Conservation (phyloP, 2,113 vertebrate species). For the Tympanuchus pallidicinctus region DNA sequence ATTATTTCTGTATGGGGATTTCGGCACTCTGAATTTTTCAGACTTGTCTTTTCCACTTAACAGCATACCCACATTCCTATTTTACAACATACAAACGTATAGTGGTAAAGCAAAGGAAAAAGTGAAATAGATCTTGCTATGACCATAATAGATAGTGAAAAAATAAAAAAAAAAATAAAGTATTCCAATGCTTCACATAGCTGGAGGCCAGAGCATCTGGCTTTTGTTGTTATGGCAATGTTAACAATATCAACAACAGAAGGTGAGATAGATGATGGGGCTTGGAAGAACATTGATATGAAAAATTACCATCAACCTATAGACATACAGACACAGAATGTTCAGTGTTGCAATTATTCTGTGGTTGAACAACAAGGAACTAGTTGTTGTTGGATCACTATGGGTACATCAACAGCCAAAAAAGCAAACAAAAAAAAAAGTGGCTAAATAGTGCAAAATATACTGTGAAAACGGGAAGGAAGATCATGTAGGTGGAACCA, state of each 20-base stretch:
- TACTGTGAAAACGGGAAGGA: constrained; percentile 70
- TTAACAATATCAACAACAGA: neutral
- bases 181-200: neutral
- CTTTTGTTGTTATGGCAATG: neutral
- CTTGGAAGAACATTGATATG: neutral
- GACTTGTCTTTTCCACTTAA: constrained; percentile 36
- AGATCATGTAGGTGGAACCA: constrained; percentile 63
- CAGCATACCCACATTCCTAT: neutral
- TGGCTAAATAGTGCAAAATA: constrained; percentile 69
- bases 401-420: constrained; percentile 40
- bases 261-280: neutral
- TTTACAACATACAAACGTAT: constrained; percentile 24
- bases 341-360: neutral
- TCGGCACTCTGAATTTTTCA: constrained; percentile 16
- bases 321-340: neutral
- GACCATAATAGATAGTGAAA: constrained; percentile 20
- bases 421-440: constrained; percentile 30
- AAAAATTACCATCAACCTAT: neutral
- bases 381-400: constrained; percentile 19
- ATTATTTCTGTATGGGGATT: constrained; percentile 18
- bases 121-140: constrained; percentile 3
- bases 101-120: neutral
- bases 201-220: constrained; percentile 13
- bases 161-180: neutral
- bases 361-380: neutral